Evolutionary conservation across 2,113 vertebrate genomes (phyloP), one percentile per base, ranked within the genome.

Genomic region (Heliornis fulica): DNA sequence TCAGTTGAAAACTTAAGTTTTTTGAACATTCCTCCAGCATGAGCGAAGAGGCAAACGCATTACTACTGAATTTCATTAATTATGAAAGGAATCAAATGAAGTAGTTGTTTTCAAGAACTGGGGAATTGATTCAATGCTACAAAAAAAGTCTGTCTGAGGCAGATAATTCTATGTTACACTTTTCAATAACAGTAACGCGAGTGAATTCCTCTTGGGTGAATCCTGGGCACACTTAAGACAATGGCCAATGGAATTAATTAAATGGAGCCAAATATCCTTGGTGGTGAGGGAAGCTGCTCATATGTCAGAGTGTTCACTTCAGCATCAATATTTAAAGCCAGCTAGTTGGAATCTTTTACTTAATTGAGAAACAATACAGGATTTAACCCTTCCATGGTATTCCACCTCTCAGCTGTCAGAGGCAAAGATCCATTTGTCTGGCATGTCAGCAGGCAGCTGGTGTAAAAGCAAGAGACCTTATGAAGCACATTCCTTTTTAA

Each of bases 11-110:
- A 89, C 41, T 70, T 54, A 89, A 94, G 88, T 97, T 95, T 94
- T n/a, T 81, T 64, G 72, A 90, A 78, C 83, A 78, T 68, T 87
- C 79, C 92, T 90, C 64, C 91, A 90, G 86, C 32, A 68, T 70
- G 72, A 96, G 89, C 94, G 87, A 80, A 93, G 95, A 76, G 83
- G 94, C 72, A 93, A 94, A 92, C 83, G 32, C 89, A 84, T 94
- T 91, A 91, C 89, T 89, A 81, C 94, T 19, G 76, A 95, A 94
- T 95, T 96, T 95, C 95, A 95, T 97, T 96, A 96, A 97, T 97
- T 97, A 97, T 97, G 96, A 96, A 97, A 96, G 83, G 83, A 97
- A 92, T 93, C 93, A 96, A 95, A 97, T 91, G 94, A 96, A 91
- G 94, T 97, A 93, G 93, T 91, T 96, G 92, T 97, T 94, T 94